Percentiles rank a stretch among this genome's conserved stretches.
Evolutionary conservation across 1,140 invertebrate genomes (phyloP).

Genomic region (Ceratina calcarata): DNA sequence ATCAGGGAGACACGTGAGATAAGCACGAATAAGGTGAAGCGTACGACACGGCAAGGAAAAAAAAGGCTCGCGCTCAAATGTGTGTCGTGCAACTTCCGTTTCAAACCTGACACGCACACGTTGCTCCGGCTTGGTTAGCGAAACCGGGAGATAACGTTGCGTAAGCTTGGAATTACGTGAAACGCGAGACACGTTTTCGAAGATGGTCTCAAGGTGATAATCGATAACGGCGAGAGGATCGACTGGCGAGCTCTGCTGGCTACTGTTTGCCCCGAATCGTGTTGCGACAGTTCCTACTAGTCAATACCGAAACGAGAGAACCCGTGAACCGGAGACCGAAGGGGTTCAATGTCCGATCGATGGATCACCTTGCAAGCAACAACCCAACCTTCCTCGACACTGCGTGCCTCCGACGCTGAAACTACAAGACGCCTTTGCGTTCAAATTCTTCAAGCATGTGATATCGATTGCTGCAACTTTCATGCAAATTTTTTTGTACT

Average conservation of each 20-base stretch:
- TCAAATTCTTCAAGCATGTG: neutral
- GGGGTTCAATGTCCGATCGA: conserved; percentile 60
- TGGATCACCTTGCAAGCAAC: conserved; percentile 55
- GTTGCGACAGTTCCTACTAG: neutral
- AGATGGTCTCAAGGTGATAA: conserved; percentile 18
- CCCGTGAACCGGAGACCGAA: conserved; percentile 47
- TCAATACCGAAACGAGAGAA: conserved; percentile 37
- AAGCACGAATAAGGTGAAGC: neutral
- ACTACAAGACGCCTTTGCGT: no score
- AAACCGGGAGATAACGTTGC: conserved; percentile 6
- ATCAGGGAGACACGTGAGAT: neutral
- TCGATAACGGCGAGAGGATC: conserved; percentile 4
- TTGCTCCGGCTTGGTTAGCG: neutral
- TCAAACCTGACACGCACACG: neutral
- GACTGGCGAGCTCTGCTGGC: neutral
- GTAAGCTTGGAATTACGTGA: neutral
- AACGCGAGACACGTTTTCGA: conserved; percentile 18
- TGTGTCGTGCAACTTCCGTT: conserved; percentile 25
- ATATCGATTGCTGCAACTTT: conserved; percentile 17
- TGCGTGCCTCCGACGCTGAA: neutral
- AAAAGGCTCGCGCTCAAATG: neutral
- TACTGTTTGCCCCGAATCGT: conserved; percentile 17
- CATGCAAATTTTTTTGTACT: neutral
- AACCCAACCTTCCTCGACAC: neutral
- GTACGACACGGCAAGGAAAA: neutral